phyloP scores from a whole-genome alignment of 1,140 invertebrate species.

The Alviniconcha marisindica region DNA sequence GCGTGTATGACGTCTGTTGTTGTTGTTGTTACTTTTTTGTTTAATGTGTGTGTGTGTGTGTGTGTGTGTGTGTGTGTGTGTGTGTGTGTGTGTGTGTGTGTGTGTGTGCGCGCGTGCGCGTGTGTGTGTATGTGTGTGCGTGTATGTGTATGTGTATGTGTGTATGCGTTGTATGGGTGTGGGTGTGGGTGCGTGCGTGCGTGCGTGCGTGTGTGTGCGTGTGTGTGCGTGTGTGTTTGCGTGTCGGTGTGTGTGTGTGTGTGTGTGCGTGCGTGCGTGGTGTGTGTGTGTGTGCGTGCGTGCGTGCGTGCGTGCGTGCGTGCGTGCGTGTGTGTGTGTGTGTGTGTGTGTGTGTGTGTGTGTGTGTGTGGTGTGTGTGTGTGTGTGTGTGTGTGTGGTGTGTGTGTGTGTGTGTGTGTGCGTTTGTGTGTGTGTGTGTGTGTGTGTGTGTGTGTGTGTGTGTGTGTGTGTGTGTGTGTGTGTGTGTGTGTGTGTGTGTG shows the following conservation, averaged over 20 bases:
- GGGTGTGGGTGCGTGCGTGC: no score
- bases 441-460: not conserved
- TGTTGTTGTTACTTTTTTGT: no score
- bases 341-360: not conserved
- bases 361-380: not conserved
- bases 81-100: no score
- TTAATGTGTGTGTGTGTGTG: no score
- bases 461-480: not conserved
- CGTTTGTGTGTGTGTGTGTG: no score
- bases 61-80: no score
- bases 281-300: slow-evolving; percentile 21
- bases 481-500: not conserved
- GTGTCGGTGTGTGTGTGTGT: slow-evolving; percentile 4
- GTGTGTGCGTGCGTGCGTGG: no score
- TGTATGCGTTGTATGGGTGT: not conserved
- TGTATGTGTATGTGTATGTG: not conserved
- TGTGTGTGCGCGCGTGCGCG: not conserved
- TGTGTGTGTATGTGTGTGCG: not conserved
- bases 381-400: not conserved
- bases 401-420: no score
- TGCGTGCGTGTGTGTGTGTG: not conserved
- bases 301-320: slow-evolving; percentile 11
- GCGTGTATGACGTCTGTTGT: no score
- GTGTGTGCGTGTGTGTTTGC: not conserved
- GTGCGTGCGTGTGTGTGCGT: slow-evolving; percentile 25